phyloP scores from a whole-genome alignment of 2,888 invertebrate species.

The Germaria angustata region DNA sequence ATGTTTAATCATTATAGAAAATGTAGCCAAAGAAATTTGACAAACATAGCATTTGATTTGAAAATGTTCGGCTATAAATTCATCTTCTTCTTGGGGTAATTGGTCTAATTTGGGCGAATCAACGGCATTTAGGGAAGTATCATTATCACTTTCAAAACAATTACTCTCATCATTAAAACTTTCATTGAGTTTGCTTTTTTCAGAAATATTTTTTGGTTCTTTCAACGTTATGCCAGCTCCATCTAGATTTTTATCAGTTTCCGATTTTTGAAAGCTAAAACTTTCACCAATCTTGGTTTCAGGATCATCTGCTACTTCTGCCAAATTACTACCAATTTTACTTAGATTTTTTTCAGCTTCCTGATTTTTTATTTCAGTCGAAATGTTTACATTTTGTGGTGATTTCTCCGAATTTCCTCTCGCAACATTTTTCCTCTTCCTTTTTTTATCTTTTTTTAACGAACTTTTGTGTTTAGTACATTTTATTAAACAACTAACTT shows the following conservation, averaged over 20 bases:
- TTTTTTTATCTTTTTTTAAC: no score
- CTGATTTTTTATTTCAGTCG: background rate
- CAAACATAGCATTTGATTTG: constrained; percentile 58
- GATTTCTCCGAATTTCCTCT: background rate
- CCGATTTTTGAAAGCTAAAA: no score
- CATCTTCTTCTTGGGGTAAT: constrained; percentile 35
- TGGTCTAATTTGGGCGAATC: constrained; percentile 20
- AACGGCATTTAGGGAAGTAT: background rate
- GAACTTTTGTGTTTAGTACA: background rate
- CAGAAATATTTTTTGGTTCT: background rate
- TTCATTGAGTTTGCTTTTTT: background rate
- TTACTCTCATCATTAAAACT: background rate
- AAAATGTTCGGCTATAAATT: constrained; percentile 58
- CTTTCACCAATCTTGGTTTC: no score
- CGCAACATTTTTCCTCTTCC: background rate
- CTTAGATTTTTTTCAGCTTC: no score
- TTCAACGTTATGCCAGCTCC: background rate
- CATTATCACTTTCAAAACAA: constrained; percentile 10
- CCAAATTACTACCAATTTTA: no score
- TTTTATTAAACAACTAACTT: background rate
- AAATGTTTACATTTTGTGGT: background rate
- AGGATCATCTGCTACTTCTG: no score
- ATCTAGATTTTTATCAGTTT: background rate
- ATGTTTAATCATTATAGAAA: constrained; percentile 51
- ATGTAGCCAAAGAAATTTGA: constrained; percentile 41